Evolutionary conservation across 2,113 vertebrate species (phyloP), one percentile per base, ranked within the genome.

Genomic region (Crotophaga sulcirostris): DNA sequence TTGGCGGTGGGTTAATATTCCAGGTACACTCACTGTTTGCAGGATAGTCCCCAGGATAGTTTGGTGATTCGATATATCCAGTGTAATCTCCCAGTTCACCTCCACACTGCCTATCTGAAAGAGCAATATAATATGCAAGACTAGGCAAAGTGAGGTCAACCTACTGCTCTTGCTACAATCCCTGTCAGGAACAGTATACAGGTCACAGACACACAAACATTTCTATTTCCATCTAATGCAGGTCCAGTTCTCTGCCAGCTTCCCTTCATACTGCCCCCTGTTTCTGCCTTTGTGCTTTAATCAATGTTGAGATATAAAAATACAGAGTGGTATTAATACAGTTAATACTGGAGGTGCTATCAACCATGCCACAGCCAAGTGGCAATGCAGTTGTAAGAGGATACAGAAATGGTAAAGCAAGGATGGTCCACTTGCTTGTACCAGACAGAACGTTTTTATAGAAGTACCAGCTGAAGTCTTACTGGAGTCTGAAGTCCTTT

Each of bases 1-100:
- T 99, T 3, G 99, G 99, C 0, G 99, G 99, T 0, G 99, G 99
- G 95, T 98, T 99, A 96, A 99, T 99, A 85, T 96, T 99, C 99
- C 99, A 99, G 1, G 98, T 99, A 89, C 99, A 99, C 93, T 99
- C 99, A 0, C 98, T 97, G 69, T 99, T 99, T 55, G 99, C 99
- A 10, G 99, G 99, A 95, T 99, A 99, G 97, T 99, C 98, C 73
- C 99, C 99, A 2, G 99, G 99, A 69, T 99, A 99, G 98, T 99
- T 99, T 59, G 99, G 99, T 6, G 99, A 99, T 95, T 99, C 99
- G 1, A 99, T 99, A 94, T 98, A 99, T 16, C 99, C 99, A 5
- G 98, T 99, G 97, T 98, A 99, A 63, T 99, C 99, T 84, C 99
- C 99, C 70, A 99, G 98, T 66, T 99, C 98, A 78, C 99, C 99